These are phyloP conservation scores for Etheostoma nigrum DNA, from an alignment of 2,797 vertebrate species.

Conservation along the genomic window DNA sequence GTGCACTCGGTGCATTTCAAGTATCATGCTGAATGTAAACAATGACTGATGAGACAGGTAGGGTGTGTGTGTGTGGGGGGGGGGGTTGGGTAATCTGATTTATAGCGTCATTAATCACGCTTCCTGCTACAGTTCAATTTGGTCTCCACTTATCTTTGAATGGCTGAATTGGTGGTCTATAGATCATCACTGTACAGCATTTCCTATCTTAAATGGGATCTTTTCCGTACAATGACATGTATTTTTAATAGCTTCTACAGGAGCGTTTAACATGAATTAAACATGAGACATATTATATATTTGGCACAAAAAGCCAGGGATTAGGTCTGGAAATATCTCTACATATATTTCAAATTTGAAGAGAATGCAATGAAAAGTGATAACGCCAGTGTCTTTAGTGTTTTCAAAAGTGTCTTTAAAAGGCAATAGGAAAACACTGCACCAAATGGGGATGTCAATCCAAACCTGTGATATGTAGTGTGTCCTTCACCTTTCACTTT, in stretches of 20 bases:
- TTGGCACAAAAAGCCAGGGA: constrained; percentile 69
- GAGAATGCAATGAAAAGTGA: constrained; percentile 34
- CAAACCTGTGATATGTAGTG: constrained; percentile 64
- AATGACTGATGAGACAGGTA: constrained; percentile 70
- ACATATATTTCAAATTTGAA: constrained; percentile 58
- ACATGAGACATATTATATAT: constrained; percentile 70
- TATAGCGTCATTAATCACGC: constrained; percentile 72
- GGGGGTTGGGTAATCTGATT: constrained; percentile 66
- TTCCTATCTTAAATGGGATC: constrained; percentile 70
- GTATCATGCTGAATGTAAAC: constrained; percentile 90
- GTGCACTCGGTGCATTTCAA: constrained; percentile 83
- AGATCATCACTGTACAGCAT: constrained; percentile 69
- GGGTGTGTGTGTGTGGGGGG: constrained; percentile 4
- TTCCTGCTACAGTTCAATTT: constrained; percentile 72
- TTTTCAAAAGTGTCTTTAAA: constrained; percentile 39
- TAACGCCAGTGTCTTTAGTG: constrained; percentile 31
- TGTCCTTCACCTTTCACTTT: constrained; percentile 59
- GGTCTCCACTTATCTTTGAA: constrained; percentile 76
- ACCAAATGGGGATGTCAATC: constrained; percentile 50
- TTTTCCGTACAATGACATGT: constrained; percentile 57
- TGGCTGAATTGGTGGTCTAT: constrained; percentile 74
- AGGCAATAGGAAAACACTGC: constrained; percentile 51
- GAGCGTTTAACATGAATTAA: constrained; percentile 71
- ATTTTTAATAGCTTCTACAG: constrained; percentile 64
- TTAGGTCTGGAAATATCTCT: constrained; percentile 54